Evolutionary conservation across 92 coral and sea anemone species (phyloP), one percentile per base, ranked within the genome.

Genomic region (Zoanthus gigantus): DNA sequence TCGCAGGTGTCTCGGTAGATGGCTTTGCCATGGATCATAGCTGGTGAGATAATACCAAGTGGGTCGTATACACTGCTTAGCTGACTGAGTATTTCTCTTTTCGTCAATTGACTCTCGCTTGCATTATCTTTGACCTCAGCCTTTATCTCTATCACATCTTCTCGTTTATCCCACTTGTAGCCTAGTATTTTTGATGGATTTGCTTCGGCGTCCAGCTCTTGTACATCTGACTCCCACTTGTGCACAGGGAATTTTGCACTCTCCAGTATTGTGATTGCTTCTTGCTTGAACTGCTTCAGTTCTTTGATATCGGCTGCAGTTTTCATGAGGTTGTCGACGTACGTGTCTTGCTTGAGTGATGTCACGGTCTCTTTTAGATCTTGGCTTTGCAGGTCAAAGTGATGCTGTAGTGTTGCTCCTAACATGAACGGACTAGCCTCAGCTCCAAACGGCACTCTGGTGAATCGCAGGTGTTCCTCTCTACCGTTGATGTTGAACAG

Each of bases 291-390:
- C 52, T 53, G 77, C 83, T 82, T 69, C 57, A 89, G 77, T 47
- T 89, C 88, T 60, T 56, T 60, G 16, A 73, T 71, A 46, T 58
- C 74, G 0, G 30, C 52, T 42, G 67, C 77, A 73, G 87, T 83
- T 63, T 89, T 83, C 92, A 89, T 89, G 77, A 88, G 91, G 76
- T 88, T 88, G 79, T 82, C 88, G 63, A 88, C 91, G 89, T 88
- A 88, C 50, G 88, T 88, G 74, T 82, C 73, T 67, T 69, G 52
- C 31, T 54, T 53, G 23, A 67, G 88, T 42, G 79, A 30, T 45
- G 67, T 42, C 78, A 47, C 88, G 42, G 79, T 83, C 63, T 45
- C 71, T 50, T 72, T 4, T 4, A 37, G 2, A 2, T 37, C 2
- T 37, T 37, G 42, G 4, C 42, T 37, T 37, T 37, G 42, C 42